These are phyloP conservation scores for Drosophila koepferae DNA, from an alignment of 2,888 invertebrate genomes.

Conservation along the genomic window DNA sequence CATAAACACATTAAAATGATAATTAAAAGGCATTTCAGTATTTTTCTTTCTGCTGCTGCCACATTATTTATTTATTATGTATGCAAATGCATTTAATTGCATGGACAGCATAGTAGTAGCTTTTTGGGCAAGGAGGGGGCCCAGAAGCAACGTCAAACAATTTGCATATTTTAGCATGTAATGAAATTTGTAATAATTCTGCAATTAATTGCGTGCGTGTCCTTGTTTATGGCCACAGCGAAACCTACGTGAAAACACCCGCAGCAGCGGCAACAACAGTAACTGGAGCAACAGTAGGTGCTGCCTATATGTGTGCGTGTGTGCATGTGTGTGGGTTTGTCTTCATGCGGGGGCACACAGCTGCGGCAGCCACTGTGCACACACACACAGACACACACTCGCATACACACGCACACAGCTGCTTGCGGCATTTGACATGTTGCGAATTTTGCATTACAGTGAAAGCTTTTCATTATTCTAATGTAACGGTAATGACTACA, in stretches of 20 bases:
- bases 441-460: constrained; percentile 55
- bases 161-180: constrained; percentile 82
- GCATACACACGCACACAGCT: constrained; percentile 16
- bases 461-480: constrained; percentile 63
- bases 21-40: constrained; percentile 72
- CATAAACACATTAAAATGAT: constrained; percentile 82
- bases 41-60: constrained; percentile 53
- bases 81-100: constrained; percentile 84
- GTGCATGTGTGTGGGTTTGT: not conserved
- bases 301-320: not conserved
- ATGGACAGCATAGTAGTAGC: constrained; percentile 39
- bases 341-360: constrained; percentile 25
- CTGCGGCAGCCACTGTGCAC: constrained; percentile 27
- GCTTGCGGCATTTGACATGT: constrained; percentile 44
- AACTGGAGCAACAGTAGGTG: constrained; percentile 35
- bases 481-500: constrained; percentile 43
- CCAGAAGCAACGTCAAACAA: constrained; percentile 63
- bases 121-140: not conserved
- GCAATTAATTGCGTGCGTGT: constrained; percentile 82
- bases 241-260: constrained; percentile 39
- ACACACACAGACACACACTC: constrained; percentile 12
- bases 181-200: constrained; percentile 82
- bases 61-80: constrained; percentile 81
- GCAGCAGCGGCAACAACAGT: constrained; percentile 22
- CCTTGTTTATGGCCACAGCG: constrained; percentile 63